Evolutionary conservation across 2,113 vertebrate genomes (phyloP).

Genomic region (Terrapene triunguis): DNA sequence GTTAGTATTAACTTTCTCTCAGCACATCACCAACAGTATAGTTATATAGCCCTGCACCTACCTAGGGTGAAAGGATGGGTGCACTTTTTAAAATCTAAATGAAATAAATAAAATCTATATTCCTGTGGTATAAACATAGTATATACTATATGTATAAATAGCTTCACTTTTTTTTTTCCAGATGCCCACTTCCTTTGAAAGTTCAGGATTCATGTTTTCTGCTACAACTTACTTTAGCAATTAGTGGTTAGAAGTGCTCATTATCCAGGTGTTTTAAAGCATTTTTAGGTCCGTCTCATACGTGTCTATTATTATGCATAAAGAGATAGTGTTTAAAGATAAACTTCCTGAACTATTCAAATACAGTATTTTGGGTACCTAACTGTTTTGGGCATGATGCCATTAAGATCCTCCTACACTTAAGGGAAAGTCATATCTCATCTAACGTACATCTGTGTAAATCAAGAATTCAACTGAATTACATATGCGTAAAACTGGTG

Average conservation of each 20-base stretch:
- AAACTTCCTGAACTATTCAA: not conserved
- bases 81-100: not conserved
- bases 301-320: not conserved
- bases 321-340: not conserved
- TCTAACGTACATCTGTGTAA: not conserved
- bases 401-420: not conserved
- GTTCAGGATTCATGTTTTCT: not conserved
- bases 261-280: not conserved
- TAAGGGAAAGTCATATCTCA: not conserved
- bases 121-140: not conserved
- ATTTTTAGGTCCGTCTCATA: not conserved
- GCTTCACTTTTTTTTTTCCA: conserved; percentile 1
- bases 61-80: not conserved
- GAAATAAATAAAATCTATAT: not conserved
- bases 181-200: not conserved
- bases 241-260: not conserved
- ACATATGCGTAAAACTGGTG: not conserved
- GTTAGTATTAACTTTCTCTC: not conserved
- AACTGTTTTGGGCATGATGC: not conserved
- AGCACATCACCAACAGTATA: not conserved
- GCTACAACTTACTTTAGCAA: not conserved
- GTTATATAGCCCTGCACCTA: not conserved
- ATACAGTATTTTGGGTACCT: not conserved
- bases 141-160: not conserved
- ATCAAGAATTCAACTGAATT: not conserved